Evolutionary conservation across 1,140 invertebrate species (phyloP), one percentile per base, ranked within the genome.

Genomic region (Pseudoatta argentina): DNA sequence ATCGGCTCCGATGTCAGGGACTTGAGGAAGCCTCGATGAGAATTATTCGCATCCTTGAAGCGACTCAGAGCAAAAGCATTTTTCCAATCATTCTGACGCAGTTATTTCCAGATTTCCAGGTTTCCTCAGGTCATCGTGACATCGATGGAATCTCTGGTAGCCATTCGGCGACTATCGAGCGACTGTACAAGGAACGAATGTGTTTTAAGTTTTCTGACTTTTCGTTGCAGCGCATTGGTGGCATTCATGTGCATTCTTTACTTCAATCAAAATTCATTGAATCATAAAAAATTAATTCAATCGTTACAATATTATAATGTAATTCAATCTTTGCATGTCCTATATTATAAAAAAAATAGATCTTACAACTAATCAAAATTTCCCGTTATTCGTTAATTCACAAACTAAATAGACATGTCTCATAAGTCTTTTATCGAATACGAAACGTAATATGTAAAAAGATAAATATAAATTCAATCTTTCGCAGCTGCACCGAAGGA

Each of bases 11-110:
- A 55, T 51, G 57, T 18, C 18, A 66, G 12, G 4, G 16, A 77
- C 14, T 4, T 7, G 24, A n/a, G 39, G 7, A 86, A 79, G 66
- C 67, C 67, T 86, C 73, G 34, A 55, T 12, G 67, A 85, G 12
- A 72, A 18, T 14, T 59, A 51, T 14, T 66, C 5, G 2, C 24
- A 73, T 14, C 6, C 5, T 5, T 12, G 6, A 51, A 24, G 39
- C 39, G 14, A 27, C 67, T 79, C 51, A 51, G 69, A 89, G 39
- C 12, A 14, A 16, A 1, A 75, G 16, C 24, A 44, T 66, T 39
- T 63, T 77, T 61, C 51, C 51, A 21, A 30, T 61, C 55, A 76
- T 24, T 59, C 21, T 30, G 21, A 78, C 16, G 30, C 21, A 27
- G 24, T 51, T n/a, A 27, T 66, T 75, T 75, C 2, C 48, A 16